Conservation (phyloP, 2,888 invertebrate genomes). For the Pachymerium ferrugineum region DNA sequence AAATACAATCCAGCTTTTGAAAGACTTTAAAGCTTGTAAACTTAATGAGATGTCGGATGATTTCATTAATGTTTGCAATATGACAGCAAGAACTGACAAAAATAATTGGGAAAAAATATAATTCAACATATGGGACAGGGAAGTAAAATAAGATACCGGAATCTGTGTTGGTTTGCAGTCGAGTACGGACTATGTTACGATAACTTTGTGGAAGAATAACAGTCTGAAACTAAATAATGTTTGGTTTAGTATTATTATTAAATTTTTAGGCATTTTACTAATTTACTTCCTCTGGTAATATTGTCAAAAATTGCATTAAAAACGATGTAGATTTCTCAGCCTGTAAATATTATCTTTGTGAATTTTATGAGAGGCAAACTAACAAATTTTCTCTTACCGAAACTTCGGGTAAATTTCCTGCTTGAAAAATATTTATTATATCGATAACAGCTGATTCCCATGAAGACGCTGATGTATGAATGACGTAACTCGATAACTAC, state of each 20-base stretch:
- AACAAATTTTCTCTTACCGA: constrained; percentile 45
- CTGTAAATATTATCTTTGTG: constrained; percentile 39
- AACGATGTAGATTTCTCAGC: constrained; percentile 59
- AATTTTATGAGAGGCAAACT: background rate
- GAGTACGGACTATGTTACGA: constrained; percentile 36
- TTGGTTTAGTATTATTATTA: background rate
- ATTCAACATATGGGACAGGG: background rate
- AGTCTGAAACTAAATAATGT: constrained; percentile 40
- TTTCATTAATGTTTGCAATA: constrained; percentile 41
- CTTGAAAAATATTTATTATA: constrained; percentile 61
- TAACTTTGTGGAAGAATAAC: constrained; percentile 36
- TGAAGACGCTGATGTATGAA: constrained; percentile 59
- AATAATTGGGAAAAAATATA: background rate
- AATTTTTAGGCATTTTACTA: background rate
- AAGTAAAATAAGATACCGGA: constrained; percentile 9
- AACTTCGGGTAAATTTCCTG: constrained; percentile 54
- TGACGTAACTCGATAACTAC: constrained; percentile 75
- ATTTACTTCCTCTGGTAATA: constrained; percentile 80
- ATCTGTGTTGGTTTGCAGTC: constrained; percentile 35
- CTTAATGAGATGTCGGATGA: constrained; percentile 37
- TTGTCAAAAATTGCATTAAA: constrained; percentile 74
- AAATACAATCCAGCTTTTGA: constrained; percentile 58
- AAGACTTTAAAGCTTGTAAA: constrained; percentile 45
- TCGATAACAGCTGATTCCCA: constrained; percentile 68
- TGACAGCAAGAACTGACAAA: constrained; percentile 44